A percentile compares a stretch with the other conserved stretches of the same genome.
Conservation (phyloP, 1,140 invertebrate genomes). For the Drosophila kohkoa region DNA sequence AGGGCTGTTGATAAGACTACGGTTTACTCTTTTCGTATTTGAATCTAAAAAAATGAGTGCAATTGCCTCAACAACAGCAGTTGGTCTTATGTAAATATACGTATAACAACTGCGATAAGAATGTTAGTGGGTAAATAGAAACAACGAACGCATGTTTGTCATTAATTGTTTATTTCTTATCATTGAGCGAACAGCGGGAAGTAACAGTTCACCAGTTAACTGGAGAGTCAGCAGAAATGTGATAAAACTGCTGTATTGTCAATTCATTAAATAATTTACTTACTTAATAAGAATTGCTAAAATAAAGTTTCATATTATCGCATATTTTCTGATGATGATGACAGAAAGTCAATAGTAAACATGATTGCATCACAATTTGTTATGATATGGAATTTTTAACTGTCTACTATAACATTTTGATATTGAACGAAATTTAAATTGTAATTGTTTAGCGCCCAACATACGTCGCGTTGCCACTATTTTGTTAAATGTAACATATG, state of each 20-base stretch:
- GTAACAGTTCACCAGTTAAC: not conserved
- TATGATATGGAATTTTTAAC: no score
- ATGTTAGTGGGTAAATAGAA: conserved; percentile 1
- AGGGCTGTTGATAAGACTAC: conserved; percentile 36
- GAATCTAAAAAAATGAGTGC: conserved; percentile 5
- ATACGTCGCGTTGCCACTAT: no score
- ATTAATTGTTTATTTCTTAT: conserved; percentile 33
- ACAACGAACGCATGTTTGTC: not conserved
- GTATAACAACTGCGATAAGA: conserved; percentile 31
- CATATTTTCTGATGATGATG: no score
- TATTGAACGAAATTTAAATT: no score
- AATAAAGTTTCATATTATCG: conserved; percentile 7
- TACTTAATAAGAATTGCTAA: conserved; percentile 53
- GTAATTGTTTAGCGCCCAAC: no score
- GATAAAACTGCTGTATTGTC: conserved; percentile 47
- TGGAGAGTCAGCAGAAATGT: conserved; percentile 34
- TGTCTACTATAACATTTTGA: no score
- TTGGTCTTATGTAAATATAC: conserved; percentile 25
- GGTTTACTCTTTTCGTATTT: not conserved
- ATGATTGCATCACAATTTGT: no score
- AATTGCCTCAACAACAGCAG: conserved; percentile 2
- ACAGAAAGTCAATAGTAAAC: no score
- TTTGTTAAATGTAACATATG: no score
- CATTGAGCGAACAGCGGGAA: conserved; percentile 1
- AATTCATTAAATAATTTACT: conserved; percentile 48